Evolutionary conservation across 2,888 invertebrate genomes (phyloP).

Genomic region (Papilio elwesi): DNA sequence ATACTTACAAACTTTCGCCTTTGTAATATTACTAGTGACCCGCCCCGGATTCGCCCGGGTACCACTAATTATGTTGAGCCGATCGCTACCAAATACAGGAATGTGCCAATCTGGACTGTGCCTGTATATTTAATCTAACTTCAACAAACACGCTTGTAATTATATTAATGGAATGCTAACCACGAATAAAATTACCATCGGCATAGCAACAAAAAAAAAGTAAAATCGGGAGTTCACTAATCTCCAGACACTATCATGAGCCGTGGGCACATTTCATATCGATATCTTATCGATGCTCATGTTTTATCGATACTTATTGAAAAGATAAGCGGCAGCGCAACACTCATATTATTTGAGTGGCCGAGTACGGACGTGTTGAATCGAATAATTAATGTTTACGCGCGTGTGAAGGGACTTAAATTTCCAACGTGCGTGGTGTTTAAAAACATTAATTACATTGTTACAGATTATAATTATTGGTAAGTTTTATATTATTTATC

Average conservation of each 20-base stretch:
- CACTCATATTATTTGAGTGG: constrained; percentile 19
- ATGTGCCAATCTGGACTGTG: too few species aligned
- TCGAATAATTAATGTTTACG: background rate
- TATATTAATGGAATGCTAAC: background rate
- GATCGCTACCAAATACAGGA: too few species aligned
- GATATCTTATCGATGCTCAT: constrained; percentile 37
- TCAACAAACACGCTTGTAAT: too few species aligned
- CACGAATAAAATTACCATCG: constrained; percentile 6
- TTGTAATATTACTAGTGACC: too few species aligned
- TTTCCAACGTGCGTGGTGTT: constrained; percentile 7
- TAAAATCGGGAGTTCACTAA: constrained; percentile 28
- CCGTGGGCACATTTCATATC: constrained; percentile 27
- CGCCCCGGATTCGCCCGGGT: too few species aligned
- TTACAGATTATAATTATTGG: constrained; percentile 2
- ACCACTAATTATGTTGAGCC: too few species aligned
- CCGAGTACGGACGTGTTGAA: constrained; percentile 25
- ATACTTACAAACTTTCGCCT: too few species aligned
- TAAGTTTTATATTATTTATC: constrained; percentile 8
- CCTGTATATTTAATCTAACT: too few species aligned
- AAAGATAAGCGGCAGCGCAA: constrained; percentile 30
- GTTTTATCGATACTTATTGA: constrained; percentile 39
- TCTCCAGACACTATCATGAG: constrained; percentile 24
- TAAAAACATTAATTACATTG: background rate
- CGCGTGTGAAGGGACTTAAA: constrained; percentile 11
- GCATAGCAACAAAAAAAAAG: constrained; percentile 27